A percentile compares a stretch with the other conserved stretches of the same genome.
Conservation (phyloP, 2,113 vertebrate genomes). For the Bos javanicus region DNA sequence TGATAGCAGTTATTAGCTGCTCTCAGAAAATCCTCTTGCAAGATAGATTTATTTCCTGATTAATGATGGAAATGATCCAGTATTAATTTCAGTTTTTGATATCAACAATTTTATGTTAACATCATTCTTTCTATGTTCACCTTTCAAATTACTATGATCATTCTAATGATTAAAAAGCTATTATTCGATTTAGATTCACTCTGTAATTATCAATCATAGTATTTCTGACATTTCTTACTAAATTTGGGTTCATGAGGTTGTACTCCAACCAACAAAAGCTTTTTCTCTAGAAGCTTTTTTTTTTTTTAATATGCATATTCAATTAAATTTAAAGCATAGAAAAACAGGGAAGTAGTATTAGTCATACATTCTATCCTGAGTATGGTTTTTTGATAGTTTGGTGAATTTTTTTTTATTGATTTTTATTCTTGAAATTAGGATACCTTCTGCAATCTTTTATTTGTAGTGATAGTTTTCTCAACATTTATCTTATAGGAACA, state of each 20-base stretch:
- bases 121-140: slow-evolving; percentile 82
- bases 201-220: slow-evolving; percentile 79
- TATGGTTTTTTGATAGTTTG: slow-evolving; percentile 58
- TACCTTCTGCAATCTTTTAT: slow-evolving; percentile 60
- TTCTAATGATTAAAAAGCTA: slow-evolving; percentile 83
- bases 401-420: slow-evolving; percentile 66
- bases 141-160: slow-evolving; percentile 87
- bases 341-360: neutral
- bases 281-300: slow-evolving; percentile 68
- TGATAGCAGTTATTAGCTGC: slow-evolving; percentile 86
- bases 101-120: slow-evolving; percentile 80
- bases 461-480: neutral
- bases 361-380: slow-evolving; percentile 67
- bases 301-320: slow-evolving; percentile 32
- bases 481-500: slow-evolving; percentile 27
- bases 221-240: slow-evolving; percentile 81
- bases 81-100: slow-evolving; percentile 84
- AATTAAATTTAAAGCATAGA: neutral
- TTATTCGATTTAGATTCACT: slow-evolving; percentile 82
- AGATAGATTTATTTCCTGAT: slow-evolving; percentile 85
- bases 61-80: slow-evolving; percentile 84
- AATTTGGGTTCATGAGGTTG: slow-evolving; percentile 76
- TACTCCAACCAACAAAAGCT: slow-evolving; percentile 77
- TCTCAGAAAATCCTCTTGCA: slow-evolving; percentile 82
- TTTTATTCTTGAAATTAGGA: slow-evolving; percentile 62